Conservation (phyloP, 2,113 vertebrate genomes). For the Oncorhynchus tshawytscha region DNA sequence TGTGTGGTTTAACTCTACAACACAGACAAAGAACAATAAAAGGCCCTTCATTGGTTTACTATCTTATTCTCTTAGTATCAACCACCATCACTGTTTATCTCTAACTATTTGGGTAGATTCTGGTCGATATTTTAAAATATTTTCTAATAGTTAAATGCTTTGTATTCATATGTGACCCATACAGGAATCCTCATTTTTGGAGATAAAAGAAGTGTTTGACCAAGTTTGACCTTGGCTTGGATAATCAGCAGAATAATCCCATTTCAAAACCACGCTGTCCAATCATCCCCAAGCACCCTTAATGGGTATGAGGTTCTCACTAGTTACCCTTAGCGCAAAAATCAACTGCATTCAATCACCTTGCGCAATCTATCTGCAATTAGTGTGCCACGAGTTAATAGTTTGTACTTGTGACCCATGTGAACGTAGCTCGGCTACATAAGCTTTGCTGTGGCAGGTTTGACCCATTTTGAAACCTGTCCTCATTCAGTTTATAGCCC, state of each 20-base stretch:
- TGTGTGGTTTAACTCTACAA: slow-evolving; percentile 68
- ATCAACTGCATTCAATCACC: too few species aligned
- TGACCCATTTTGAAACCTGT: neutral
- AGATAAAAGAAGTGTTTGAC: neutral
- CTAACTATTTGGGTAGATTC: slow-evolving; percentile 13
- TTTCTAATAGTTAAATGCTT: neutral
- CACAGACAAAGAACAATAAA: slow-evolving; percentile 9
- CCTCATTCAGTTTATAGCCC: neutral
- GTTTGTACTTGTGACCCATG: too few species aligned
- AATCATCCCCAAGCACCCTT: slow-evolving; percentile 58
- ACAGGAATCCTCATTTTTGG: neutral
- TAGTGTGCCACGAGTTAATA: too few species aligned
- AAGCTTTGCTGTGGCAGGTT: too few species aligned
- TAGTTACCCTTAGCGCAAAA: slow-evolving; percentile 18
- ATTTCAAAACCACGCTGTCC: slow-evolving; percentile 48
- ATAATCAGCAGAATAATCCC: slow-evolving; percentile 60
- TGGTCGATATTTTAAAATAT: slow-evolving; percentile 12
- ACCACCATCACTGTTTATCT: neutral
- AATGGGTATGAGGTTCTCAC: slow-evolving; percentile 34
- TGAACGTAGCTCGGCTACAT: too few species aligned
- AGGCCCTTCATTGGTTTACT: neutral
- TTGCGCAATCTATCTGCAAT: too few species aligned
- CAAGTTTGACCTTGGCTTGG: slow-evolving; percentile 51
- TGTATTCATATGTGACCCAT: neutral
- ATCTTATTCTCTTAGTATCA: slow-evolving; percentile 5